Evolutionary conservation across 1,140 invertebrate genomes (phyloP), one percentile per base, ranked within the genome.

Genomic region (Drosophila tropicalis): DNA sequence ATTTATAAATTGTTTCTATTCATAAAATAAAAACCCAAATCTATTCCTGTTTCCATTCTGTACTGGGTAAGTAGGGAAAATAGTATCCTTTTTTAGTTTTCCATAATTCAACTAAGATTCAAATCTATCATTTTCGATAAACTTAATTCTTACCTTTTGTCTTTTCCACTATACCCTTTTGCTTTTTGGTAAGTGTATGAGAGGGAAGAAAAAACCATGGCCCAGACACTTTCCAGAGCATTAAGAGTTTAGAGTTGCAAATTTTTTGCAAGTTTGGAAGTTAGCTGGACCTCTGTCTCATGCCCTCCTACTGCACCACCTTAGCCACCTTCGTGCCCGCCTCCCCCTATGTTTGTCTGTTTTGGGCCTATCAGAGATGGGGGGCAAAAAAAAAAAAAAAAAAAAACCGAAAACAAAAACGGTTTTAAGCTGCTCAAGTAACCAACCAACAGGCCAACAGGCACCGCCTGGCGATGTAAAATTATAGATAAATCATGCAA

Each of bases 401-500:
- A 76, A 56, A 56, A 9, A 15, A 29, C 32, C 25, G 17, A 63
- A 70, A 78, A 76, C 36, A 47, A 40, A 47, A 39, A 39, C 41
- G 12, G 44, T 58, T 58, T 58, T 58, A 36, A 36, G 56, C 29
- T 58, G 56, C 56, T 36, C 70, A 44, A 62, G 17, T 41, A 17
- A 12, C 60, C 57, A 62, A 54, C 57, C 57, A 62, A 54, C 62
- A 66, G 25, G 41, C 47, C 74, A 76, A 72, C 79, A 65, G 79
- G 72, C 72, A 75, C 70, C 81, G 81, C 76, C 74, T 81, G 62
- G 76, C 79, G 84, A 89, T 89, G 73, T 63, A 89, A 89, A 89
- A 89, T 89, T 89, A 89, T 89, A 89, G 84, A 89, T 89, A 89
- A 89, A 89, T 89, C 84, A 89, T 89, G 84, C 84, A 89, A 89